Conservation (phyloP, 2,888 invertebrate genomes). For the Parnassius smintheus region DNA sequence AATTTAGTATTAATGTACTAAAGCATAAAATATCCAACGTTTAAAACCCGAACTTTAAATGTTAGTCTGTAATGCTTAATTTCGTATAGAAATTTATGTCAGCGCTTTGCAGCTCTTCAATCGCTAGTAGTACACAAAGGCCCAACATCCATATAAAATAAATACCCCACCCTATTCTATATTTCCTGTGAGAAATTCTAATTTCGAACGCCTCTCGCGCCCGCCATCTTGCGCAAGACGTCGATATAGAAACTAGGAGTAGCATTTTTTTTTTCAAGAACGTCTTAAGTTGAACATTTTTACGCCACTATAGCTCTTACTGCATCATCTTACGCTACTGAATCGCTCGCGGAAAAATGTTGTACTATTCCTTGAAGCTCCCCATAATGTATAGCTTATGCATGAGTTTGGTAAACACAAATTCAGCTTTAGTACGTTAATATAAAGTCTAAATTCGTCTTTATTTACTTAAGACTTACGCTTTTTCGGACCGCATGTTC, state of each 20-base stretch:
- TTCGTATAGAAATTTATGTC: constrained; percentile 16
- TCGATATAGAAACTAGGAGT: constrained; percentile 75
- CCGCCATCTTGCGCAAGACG: constrained; percentile 80
- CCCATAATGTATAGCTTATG: constrained; percentile 36
- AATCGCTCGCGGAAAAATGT: constrained; percentile 79
- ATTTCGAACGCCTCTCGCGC: constrained; percentile 70
- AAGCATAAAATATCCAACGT: too few relatives aligned
- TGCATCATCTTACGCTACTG: constrained; percentile 69
- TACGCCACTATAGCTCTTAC: constrained; percentile 78
- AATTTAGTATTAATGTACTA: too few relatives aligned
- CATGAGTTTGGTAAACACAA: constrained; percentile 8
- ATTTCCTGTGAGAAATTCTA: constrained; percentile 77
- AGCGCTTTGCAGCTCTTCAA: constrained; percentile 37
- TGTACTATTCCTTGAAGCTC: constrained; percentile 56
- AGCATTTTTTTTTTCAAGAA: constrained; percentile 73
- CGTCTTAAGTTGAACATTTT: constrained; percentile 78
- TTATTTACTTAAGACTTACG: constrained; percentile 28
- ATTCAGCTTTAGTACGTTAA: fast-evolving
- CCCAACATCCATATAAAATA: constrained; percentile 45
- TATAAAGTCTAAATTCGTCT: constrained; percentile 31
- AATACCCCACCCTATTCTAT: constrained; percentile 55
- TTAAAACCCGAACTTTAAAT: neutral
- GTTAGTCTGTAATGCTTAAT: constrained; percentile 9
- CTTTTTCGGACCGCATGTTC: constrained; percentile 33
- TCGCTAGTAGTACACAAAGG: constrained; percentile 26